Percentiles rank a stretch among this genome's conserved stretches.
Conservation (phyloP, 2,113 vertebrate genomes). For the Pseudois nayaur region DNA sequence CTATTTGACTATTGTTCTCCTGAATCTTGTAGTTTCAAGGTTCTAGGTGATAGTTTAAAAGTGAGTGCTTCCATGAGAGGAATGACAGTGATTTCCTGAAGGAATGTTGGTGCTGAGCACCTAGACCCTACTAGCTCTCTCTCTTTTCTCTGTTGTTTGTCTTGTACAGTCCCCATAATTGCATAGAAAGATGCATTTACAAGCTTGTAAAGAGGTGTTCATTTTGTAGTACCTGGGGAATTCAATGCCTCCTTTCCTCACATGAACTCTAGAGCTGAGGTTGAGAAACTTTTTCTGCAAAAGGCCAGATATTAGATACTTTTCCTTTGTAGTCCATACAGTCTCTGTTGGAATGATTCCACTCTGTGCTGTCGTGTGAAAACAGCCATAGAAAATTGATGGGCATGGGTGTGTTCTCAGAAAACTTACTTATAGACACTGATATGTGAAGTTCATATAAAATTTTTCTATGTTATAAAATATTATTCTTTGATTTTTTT, state of each 20-base stretch:
- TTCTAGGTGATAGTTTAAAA: not conserved
- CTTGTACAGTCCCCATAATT: not conserved
- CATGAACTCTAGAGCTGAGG: not conserved
- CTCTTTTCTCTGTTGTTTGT: not conserved
- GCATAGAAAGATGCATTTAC: not conserved
- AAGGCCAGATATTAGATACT: not conserved
- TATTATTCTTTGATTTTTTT: not conserved
- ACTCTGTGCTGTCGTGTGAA: not conserved
- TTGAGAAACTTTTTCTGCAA: not conserved
- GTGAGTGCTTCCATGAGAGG: not conserved
- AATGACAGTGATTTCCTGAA: not conserved
- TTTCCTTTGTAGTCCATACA: not conserved
- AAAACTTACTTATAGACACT: not conserved
- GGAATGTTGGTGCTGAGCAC: not conserved
- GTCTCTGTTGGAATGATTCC: not conserved
- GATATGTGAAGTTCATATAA: not conserved
- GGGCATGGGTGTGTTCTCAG: not conserved
- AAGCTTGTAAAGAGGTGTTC: not conserved
- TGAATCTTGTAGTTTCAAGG: not conserved
- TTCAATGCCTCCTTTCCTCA: not conserved
- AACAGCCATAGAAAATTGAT: not conserved
- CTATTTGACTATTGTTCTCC: not conserved
- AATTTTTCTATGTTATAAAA: not conserved
- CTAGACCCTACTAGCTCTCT: not conserved
- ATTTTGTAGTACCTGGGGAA: not conserved